These are phyloP conservation scores for Cacatua alba DNA, from an alignment of 2,113 vertebrate genomes.

Conservation along the genomic window DNA sequence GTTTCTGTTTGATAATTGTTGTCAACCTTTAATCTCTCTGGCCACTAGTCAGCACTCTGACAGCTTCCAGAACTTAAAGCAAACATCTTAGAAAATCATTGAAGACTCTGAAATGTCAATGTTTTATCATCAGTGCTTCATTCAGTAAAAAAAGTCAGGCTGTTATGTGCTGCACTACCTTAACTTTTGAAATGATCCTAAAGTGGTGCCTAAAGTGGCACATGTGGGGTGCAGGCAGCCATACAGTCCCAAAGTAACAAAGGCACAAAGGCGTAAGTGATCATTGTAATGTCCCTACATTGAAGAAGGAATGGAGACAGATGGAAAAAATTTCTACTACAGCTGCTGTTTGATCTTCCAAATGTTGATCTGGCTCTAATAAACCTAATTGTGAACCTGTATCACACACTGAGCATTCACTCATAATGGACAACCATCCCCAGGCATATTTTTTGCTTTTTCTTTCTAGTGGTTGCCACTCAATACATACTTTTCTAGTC, in stretches of 20 bases:
- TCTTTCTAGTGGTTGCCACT: background rate
- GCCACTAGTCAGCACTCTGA: background rate
- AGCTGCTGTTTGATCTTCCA: conserved; percentile 71
- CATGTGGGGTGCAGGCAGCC: conserved; percentile 64
- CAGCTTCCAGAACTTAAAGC: background rate
- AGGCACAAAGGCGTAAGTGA: conserved; percentile 23
- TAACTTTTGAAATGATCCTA: conserved; percentile 48
- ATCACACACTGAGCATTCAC: conserved; percentile 20
- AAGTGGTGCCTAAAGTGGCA: background rate
- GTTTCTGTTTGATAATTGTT: background rate
- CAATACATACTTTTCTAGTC: background rate
- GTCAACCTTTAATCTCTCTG: background rate
- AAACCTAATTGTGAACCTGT: conserved; percentile 70
- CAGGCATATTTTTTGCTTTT: background rate
- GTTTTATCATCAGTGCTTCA: background rate
- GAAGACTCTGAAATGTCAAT: background rate
- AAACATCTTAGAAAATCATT: background rate
- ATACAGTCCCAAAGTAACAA: conserved; percentile 40
- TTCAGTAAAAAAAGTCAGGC: background rate
- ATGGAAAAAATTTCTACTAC: conserved; percentile 65
- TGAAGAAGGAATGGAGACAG: conserved; percentile 60
- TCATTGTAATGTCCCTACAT: conserved; percentile 56
- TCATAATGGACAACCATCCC: background rate
- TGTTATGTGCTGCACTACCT: conserved; percentile 43
- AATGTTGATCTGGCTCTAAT: conserved; percentile 70